phyloP scores from a whole-genome alignment of 2,888 invertebrate species.

The Thyatira batis region DNA sequence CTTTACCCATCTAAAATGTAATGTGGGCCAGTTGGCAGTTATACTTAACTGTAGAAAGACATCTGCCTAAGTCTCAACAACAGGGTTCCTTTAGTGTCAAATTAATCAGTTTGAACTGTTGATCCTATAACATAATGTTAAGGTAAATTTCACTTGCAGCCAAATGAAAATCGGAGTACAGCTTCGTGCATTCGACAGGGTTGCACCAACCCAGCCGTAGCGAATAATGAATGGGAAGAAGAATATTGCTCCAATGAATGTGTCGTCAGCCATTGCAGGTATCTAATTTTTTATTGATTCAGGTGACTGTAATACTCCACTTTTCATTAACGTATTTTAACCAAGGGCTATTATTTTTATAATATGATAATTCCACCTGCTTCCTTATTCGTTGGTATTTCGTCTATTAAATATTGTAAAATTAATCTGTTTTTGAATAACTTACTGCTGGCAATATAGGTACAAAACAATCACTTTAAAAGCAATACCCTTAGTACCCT shows the following conservation, averaged over 20 bases:
- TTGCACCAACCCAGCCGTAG: conserved; percentile 94
- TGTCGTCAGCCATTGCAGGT: conserved; percentile 97
- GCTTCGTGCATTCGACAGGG: conserved; percentile 92
- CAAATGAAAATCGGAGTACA: conserved; percentile 71
- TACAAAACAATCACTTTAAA: too few relatives aligned
- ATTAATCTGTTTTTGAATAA: too few relatives aligned
- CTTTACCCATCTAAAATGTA: too few relatives aligned
- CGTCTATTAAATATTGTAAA: too few relatives aligned
- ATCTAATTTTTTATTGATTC: conserved; percentile 20
- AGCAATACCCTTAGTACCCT: too few relatives aligned
- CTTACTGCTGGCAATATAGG: too few relatives aligned
- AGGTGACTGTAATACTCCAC: neutral
- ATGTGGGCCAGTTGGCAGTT: too few relatives aligned
- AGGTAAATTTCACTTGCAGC: conserved; percentile 45
- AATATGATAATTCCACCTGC: too few relatives aligned
- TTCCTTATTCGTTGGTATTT: too few relatives aligned
- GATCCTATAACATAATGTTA: conserved; percentile 3
- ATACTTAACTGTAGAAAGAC: too few relatives aligned
- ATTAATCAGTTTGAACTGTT: neutral
- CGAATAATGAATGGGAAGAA: conserved; percentile 97
- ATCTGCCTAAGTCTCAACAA: too few relatives aligned
- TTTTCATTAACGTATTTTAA: neutral
- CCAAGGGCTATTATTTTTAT: neutral
- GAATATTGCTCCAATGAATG: conserved; percentile 99
- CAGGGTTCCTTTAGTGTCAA: neutral